Evolutionary conservation across 2,888 invertebrate genomes (phyloP), one percentile per base, ranked within the genome.

Genomic region (Euplagia quadripunctaria): DNA sequence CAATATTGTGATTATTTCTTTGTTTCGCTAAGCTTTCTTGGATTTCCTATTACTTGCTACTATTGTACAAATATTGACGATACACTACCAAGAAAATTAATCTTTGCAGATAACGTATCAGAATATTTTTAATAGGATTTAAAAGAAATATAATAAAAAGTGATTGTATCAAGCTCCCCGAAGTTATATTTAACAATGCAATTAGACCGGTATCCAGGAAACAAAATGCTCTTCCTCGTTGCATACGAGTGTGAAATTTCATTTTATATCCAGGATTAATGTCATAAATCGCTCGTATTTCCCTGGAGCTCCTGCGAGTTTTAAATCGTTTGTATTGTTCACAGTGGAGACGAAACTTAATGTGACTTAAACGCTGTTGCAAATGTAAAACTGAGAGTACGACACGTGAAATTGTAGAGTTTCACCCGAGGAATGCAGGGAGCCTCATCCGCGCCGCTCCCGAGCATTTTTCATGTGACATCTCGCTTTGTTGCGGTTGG

Each of bases 401-500:
- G 89, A 89, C 90, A 92, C 89, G 91, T 93, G 89, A 90, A 92
- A 92, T 89, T 91, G 90, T 92, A 85, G 86, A 86, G 91, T 89
- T 89, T 84, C 89, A 87, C 84, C 84, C 87, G 88, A 89, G 93
- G 94, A 94, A 95, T 94, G 94, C 91, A 91, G 89, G 89, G 87
- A 86, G 92, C 90, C 93, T 91, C 93, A 90, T 91, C 90, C 91
- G 84, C 86, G 83, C 87, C 84, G 91, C 87, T 89, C 86, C 85
- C 89, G 87, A 90, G 91, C 92, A 95, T 95, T 95, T 96, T 95
- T 96, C 95, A 95, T 90, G 94, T 92, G 95, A 95, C 95, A 93
- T 94, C 92, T 92, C 94, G 94, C 95, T 95, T 95, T 96, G 95
- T 95, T 94, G 94, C 87, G 94, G 95, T 93, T 88, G 93, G 90